phyloP scores from a whole-genome alignment of 2,797 vertebrate genomes.

The Lerista edwardsae region DNA sequence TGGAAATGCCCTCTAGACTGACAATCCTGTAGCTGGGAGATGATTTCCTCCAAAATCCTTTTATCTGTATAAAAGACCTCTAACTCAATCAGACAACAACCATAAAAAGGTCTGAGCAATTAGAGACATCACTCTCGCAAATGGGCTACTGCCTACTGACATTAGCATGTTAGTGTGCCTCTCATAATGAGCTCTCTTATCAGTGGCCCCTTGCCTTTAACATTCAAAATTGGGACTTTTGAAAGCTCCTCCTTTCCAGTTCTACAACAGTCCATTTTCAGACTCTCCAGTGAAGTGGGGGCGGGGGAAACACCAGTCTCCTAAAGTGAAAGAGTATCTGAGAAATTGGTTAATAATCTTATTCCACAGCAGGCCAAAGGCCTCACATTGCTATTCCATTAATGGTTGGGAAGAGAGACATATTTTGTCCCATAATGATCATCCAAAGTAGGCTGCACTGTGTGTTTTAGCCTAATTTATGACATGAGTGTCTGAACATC shows the following conservation, averaged over 20 bases:
- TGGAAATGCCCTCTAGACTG: constrained; percentile 76
- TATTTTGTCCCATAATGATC: background rate
- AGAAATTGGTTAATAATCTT: background rate
- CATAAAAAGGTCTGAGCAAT: constrained; percentile 72
- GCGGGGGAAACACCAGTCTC: background rate
- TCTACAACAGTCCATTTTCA: background rate
- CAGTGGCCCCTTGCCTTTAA: constrained; percentile 40
- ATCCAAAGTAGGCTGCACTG: background rate
- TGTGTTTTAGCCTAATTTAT: constrained; percentile 1
- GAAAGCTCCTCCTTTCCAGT: background rate
- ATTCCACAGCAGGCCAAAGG: background rate
- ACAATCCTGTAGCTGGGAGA: constrained; percentile 65
- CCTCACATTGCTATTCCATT: background rate
- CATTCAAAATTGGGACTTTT: constrained; percentile 1
- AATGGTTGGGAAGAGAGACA: background rate
- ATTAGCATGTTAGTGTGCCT: constrained; percentile 48
- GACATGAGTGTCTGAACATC: background rate
- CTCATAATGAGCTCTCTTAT: constrained; percentile 69
- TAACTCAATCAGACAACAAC: constrained; percentile 72
- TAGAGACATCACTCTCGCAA: constrained; percentile 69
- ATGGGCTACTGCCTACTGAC: constrained; percentile 45
- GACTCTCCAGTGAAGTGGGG: background rate
- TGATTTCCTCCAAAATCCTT: constrained; percentile 69
- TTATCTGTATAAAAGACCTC: constrained; percentile 75
- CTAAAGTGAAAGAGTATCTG: background rate